A percentile compares a stretch with the other conserved stretches of the same genome.
Evolutionary conservation across 2,113 vertebrate species (phyloP).

Genomic region (Cyanistes caeruleus): DNA sequence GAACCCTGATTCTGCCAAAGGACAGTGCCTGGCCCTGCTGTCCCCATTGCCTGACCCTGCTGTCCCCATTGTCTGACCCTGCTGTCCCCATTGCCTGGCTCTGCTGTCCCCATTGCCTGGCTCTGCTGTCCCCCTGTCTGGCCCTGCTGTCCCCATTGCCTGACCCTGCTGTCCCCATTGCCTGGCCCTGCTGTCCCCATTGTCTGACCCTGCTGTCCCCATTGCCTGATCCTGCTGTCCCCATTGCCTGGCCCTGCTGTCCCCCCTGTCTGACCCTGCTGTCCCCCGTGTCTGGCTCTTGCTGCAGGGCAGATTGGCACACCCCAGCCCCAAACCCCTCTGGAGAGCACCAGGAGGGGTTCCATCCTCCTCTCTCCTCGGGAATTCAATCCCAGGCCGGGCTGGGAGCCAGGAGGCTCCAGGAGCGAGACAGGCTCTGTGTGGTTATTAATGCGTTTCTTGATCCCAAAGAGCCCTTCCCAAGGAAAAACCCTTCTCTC

Average conservation of each 20-base stretch:
- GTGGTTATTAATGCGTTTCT: neutral
- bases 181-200: neutral
- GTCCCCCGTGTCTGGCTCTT: neutral
- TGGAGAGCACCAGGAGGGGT: neutral
- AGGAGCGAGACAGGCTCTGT: neutral
- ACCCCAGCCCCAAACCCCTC: neutral
- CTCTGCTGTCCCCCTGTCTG: neutral
- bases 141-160: neutral
- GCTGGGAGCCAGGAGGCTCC: neutral
- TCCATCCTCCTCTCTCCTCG: neutral
- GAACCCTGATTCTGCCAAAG: neutral
- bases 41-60: neutral
- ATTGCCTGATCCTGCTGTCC: neutral
- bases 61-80: fast-evolving
- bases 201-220: neutral
- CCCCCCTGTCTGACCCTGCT: neutral
- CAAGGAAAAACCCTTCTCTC: neutral
- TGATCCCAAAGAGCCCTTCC: neutral
- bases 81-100: neutral
- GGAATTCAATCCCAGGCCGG: neutral
- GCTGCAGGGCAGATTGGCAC: neutral
- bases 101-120: neutral
- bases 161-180: fast-evolving
- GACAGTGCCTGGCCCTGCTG: neutral
- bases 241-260: neutral